Conservation (phyloP, 2,888 invertebrate species). For the Nycteola revayana region DNA sequence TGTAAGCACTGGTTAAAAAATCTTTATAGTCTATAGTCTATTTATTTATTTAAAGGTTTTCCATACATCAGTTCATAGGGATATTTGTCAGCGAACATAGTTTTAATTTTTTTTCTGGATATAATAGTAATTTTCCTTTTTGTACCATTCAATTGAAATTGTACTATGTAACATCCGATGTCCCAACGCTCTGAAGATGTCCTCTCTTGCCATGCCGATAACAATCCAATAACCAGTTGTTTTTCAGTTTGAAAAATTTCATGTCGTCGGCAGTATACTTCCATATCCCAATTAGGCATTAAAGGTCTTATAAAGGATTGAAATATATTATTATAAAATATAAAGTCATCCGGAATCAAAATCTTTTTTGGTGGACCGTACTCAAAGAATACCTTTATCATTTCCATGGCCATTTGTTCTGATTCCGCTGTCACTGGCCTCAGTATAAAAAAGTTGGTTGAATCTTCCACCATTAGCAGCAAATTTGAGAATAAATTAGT, state of each 20-base stretch:
- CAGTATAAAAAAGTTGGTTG: constrained; percentile 14
- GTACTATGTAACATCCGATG: constrained; percentile 15
- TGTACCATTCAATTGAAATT: constrained; percentile 20
- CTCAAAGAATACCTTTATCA: constrained; percentile 13
- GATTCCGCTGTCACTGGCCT: constrained; percentile 5
- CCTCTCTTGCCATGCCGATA: constrained; percentile 4
- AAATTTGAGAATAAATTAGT: not conserved
- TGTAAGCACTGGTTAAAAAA: too few relatives aligned
- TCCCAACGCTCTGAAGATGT: constrained; percentile 10
- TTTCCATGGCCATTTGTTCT: constrained; percentile 11
- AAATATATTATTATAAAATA: constrained; percentile 1
- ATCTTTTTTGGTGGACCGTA: constrained; percentile 18
- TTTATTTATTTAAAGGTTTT: too few relatives aligned
- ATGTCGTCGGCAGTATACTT: not conserved
- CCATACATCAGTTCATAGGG: too few relatives aligned
- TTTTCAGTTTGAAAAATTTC: constrained; percentile 7
- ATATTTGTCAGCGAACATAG: too few relatives aligned
- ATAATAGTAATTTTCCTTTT: too few relatives aligned
- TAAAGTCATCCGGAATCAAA: constrained; percentile 2
- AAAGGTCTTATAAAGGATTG: not conserved
- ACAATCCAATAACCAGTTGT: constrained; percentile 4
- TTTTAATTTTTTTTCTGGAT: too few relatives aligned
- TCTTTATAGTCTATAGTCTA: too few relatives aligned
- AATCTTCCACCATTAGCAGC: constrained; percentile 11
- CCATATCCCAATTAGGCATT: constrained; percentile 1